Evolutionary conservation across 2,113 vertebrate genomes (phyloP).

Genomic region (Cinclus cinclus): DNA sequence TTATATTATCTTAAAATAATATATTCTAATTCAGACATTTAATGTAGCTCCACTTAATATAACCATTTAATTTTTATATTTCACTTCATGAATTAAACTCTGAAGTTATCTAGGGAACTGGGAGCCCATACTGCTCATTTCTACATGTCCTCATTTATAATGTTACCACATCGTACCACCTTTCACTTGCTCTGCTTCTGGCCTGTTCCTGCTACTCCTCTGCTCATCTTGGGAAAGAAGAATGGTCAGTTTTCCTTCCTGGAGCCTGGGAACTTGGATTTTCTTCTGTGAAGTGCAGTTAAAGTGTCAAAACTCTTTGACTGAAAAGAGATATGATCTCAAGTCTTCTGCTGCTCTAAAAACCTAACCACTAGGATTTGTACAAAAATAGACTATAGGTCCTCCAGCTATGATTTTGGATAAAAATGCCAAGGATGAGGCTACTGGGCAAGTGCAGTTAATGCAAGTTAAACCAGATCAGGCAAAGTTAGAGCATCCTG

Average conservation of each 20-base stretch:
- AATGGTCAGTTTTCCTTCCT: neutral
- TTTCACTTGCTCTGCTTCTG: neutral
- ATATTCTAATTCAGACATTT: constrained; percentile 17
- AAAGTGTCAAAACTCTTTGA: neutral
- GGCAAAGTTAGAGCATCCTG: neutral
- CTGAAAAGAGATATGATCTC: neutral
- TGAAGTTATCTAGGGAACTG: neutral
- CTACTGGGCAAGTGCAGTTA: neutral
- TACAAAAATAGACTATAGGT: neutral
- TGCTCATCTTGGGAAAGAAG: neutral
- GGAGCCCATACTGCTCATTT: neutral
- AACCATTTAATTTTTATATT: neutral
- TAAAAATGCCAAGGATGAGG: neutral
- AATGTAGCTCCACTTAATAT: constrained; percentile 12
- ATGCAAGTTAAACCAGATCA: neutral
- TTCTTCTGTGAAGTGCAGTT: neutral
- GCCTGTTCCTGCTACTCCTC: neutral
- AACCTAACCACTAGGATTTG: neutral
- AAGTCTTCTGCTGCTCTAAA: neutral
- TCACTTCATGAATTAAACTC: neutral
- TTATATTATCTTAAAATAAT: constrained; percentile 8
- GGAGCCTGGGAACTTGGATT: neutral
- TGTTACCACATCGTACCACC: neutral
- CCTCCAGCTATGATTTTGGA: neutral
- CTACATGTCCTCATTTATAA: neutral